A percentile compares a stretch with the other conserved stretches of the same genome.
These are phyloP conservation scores for Drosophila vallismaia DNA, from an alignment of 2,888 invertebrate species.

Conservation along the genomic window DNA sequence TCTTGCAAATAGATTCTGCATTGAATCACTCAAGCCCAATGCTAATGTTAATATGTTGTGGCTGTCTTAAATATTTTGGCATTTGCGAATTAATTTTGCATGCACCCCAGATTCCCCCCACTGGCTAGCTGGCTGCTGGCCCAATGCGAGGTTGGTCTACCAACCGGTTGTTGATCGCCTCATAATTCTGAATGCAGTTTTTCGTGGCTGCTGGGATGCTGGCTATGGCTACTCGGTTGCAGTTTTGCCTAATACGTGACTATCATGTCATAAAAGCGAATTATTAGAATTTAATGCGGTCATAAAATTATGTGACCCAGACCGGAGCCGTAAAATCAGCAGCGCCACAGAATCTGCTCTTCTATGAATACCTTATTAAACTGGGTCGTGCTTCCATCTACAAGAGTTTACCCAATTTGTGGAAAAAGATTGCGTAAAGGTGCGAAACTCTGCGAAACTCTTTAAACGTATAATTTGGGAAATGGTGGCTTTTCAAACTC, in stretches of 20 bases:
- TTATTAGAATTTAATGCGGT: constrained; percentile 78
- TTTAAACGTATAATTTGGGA: constrained; percentile 8
- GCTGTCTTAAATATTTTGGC: constrained; percentile 73
- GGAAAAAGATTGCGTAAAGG: constrained; percentile 21
- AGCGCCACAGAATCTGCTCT: constrained; percentile 15
- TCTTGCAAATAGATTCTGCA: background rate
- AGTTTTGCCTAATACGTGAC: constrained; percentile 76
- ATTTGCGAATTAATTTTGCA: constrained; percentile 77
- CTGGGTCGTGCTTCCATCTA: constrained; percentile 53
- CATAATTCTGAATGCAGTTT: constrained; percentile 72
- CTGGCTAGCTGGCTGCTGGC: background rate
- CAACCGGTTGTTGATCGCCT: constrained; percentile 71
- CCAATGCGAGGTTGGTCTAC: constrained; percentile 47
- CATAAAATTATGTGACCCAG: constrained; percentile 42
- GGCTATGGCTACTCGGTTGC: constrained; percentile 36
- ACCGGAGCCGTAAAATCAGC: background rate
- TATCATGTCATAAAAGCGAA: constrained; percentile 79
- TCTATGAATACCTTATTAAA: constrained; percentile 39
- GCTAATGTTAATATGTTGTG: constrained; percentile 49
- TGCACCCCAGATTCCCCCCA: constrained; percentile 43
- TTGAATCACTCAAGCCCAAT: constrained; percentile 1
- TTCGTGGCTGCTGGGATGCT: constrained; percentile 37
- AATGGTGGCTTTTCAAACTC: constrained; percentile 36
- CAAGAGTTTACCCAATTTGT: constrained; percentile 8
- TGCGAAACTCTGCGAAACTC: constrained; percentile 12